Evolutionary conservation across 2,797 vertebrate species (phyloP), one percentile per base, ranked within the genome.

Genomic region (Anomalospiza imberbis): DNA sequence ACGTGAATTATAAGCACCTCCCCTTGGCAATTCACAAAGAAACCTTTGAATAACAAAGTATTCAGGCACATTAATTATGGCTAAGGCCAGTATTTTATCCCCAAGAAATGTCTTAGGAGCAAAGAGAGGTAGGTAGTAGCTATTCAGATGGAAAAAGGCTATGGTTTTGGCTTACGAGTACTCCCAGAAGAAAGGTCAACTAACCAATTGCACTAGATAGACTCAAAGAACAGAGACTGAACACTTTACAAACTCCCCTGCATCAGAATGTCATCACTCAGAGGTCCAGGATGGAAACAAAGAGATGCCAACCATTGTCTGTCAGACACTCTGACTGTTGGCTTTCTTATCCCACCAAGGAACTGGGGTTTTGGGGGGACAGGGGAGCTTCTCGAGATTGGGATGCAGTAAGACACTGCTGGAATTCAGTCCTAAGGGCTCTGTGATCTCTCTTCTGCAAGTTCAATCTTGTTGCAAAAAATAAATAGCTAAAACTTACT

Each of bases 321-420:
- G 29, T 34, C 55, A 60, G 34, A 45, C 38, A 32, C 17, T 62
- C 9, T 25, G 47, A 8, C 18, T 31, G 20, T 0, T 10, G 20
- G 11, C 24, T 47, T 66, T 66, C 9, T 34, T 34, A 28, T 47
- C 32, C 20, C 42, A 28, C 25, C 25, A 45, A 58, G 36, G 15
- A 62, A 70, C 25, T 3, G 4, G 22, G 29, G 14, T 24, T 13
- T 55, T 54, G 8, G 1, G 2, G 18, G 24, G 4, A 2, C 8
- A 4, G 17, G 18, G 29, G 17, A 80, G 6, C 42, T 79, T 83
- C 61, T 13, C 10, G 65, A 63, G 17, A 36, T 2, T 6, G 18
- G 10, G 17, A 53, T 25, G 12, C 36, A 13, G 17, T 13, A 44
- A 65, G 22, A 29, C 42, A 57, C 8, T 55, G 9, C 16, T 38